Evolutionary conservation across 2,797 vertebrate species (phyloP), one percentile per base, ranked within the genome.

Genomic region (Anisognathus igniventris): DNA sequence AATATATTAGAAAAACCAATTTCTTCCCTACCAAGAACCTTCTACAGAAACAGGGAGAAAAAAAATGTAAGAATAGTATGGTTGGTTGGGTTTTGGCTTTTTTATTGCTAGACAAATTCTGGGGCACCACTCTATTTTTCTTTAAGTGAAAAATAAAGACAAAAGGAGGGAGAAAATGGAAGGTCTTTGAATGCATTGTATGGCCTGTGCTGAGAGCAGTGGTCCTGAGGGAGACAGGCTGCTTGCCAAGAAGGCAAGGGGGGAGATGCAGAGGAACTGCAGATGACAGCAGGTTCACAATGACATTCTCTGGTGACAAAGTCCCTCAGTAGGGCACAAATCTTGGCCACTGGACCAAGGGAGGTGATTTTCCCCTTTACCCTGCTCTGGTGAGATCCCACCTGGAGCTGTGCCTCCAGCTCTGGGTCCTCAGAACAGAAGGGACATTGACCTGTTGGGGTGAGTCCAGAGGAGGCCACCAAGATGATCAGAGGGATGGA

Each of bases 41-140:
- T 64, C 57, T 56, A 42, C 10, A 58, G n/a, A 81, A 88, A 83
- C 2, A 78, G 10, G 54, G 19, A 54, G 24, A 28, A 77, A 65
- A 79, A 64, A 73, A 54, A 24, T 0, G 31, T 23, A 80, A 27
- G 14, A 75, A n/a, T 16, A 65, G 9, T 14, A 40, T 8, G 3
- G 16, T n/a, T 78, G 6, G 1, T 1, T 15, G 15, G 22, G 14
- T 30, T 57, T 14, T 8, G 14, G 7, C 1, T 1, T 5, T 39
- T 58, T 54, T 33, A 31, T 33, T 60, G 40, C 20, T 51, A n/a
- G 16, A 35, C 6, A 70, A 15, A 66, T 62, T n/a, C 28, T 14
- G 5, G 7, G 18, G 2, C 28, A 62, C 1, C 3, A 9, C 9
- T 50, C 33, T 72, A 7, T 60, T 70, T 74, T 28, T 22, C 10